Conservation (phyloP, 2,113 vertebrate species). For the Aplodontia rufa region DNA sequence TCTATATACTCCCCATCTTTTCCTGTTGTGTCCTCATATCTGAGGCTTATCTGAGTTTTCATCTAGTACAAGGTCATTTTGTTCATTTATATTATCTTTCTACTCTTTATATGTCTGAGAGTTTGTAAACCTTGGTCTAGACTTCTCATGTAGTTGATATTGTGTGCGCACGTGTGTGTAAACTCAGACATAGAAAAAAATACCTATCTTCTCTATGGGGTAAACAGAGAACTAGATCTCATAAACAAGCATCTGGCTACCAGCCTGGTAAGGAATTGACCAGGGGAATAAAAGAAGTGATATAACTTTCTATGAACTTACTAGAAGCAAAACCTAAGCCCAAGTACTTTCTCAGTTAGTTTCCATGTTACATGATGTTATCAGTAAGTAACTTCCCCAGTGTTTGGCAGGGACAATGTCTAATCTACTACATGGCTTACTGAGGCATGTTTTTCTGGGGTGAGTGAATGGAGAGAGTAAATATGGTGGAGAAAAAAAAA, state of each 20-base stretch:
- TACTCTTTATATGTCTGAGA: background rate
- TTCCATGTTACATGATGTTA: background rate
- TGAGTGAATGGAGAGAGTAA: background rate
- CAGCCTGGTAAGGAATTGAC: background rate
- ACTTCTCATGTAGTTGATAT: background rate
- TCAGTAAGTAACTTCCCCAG: background rate
- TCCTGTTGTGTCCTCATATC: background rate
- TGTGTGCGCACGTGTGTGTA: background rate
- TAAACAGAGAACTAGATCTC: background rate
- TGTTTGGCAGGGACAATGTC: background rate
- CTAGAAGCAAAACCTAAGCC: background rate
- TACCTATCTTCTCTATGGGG: background rate
- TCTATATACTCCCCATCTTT: background rate
- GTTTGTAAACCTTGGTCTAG: background rate
- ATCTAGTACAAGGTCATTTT: background rate
- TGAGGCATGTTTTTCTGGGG: background rate
- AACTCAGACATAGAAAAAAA: background rate
- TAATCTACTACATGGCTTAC: background rate
- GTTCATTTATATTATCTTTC: background rate
- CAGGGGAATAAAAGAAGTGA: background rate
- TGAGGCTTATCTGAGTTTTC: background rate
- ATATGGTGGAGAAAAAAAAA: background rate
- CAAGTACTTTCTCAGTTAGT: background rate
- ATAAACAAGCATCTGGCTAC: conserved; percentile 2
- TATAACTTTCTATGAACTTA: background rate